Percentiles rank a stretch among this genome's conserved stretches.
phyloP scores from a whole-genome alignment of 2,888 invertebrate species.

The Brenthis ino region DNA sequence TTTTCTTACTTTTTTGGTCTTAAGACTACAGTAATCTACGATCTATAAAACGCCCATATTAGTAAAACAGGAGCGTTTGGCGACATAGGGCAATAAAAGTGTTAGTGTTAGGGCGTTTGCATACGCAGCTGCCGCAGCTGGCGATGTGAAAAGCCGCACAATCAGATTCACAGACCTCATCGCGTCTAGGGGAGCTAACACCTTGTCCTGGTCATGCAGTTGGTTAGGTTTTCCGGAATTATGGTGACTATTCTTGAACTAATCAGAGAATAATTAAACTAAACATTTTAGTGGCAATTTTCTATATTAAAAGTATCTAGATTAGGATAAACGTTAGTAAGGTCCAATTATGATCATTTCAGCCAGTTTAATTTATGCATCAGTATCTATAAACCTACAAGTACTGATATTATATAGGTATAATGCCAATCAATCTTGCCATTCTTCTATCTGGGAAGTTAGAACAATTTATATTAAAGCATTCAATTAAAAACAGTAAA shows the following conservation, averaged over 20 bases:
- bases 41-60: conserved; percentile 50
- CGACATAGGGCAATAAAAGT: conserved; percentile 65
- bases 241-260: background rate
- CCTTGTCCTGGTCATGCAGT: conserved; percentile 50
- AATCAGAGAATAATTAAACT: background rate
- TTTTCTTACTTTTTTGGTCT: conserved; percentile 26
- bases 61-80: conserved; percentile 40
- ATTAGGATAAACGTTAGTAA: too few species aligned
- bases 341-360: too few species aligned
- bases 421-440: background rate
- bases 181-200: conserved; percentile 60
- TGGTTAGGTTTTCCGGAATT: conserved; percentile 19
- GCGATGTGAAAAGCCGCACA: conserved; percentile 69
- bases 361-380: too few species aligned
- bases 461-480: background rate
- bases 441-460: too few species aligned
- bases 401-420: too few species aligned
- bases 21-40: conserved; percentile 45
- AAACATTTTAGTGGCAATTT: background rate
- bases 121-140: conserved; percentile 69
- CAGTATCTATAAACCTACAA: too few species aligned
- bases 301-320: too few species aligned
- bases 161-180: conserved; percentile 70
- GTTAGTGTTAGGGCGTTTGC: conserved; percentile 79
- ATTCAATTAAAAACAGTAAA: conserved; percentile 1